Conservation (phyloP, 2,113 vertebrate species). For the Lepisosteus osseus region DNA sequence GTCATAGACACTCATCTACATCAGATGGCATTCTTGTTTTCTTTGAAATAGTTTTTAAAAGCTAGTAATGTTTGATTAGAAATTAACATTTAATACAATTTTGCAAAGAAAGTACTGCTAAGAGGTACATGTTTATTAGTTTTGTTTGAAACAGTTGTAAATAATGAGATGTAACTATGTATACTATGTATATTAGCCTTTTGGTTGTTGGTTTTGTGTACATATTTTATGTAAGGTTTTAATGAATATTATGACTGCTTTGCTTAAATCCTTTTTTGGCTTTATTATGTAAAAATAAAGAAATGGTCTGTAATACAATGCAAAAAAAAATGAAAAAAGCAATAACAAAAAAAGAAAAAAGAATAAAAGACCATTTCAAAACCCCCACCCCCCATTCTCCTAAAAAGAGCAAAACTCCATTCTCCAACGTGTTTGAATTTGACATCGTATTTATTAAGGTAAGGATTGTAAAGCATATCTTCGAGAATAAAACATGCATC, state of each 20-base stretch:
- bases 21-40: background rate
- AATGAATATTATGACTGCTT: conserved; percentile 92
- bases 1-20: background rate
- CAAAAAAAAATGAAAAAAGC: conserved; percentile 33
- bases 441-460: no score
- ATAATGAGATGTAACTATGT: conserved; percentile 72
- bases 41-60: conserved; percentile 38
- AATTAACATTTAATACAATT: conserved; percentile 59
- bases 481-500: no score
- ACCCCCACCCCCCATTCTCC: conserved; percentile 69
- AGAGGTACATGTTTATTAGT: conserved; percentile 68
- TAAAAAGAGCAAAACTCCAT: conserved; percentile 79
- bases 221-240: conserved; percentile 97
- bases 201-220: conserved; percentile 84
- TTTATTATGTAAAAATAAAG: conserved; percentile 91
- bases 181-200: conserved; percentile 71
- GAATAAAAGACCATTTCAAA: conserved; percentile 78
- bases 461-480: no score
- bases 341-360: conserved; percentile 29
- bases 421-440: background rate
- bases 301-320: conserved; percentile 85
- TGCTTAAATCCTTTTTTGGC: conserved; percentile 83
- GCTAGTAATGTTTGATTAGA: conserved; percentile 42
- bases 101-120: conserved; percentile 64
- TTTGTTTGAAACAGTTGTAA: conserved; percentile 81